These are phyloP conservation scores for Pteropus alecto DNA, from an alignment of 2,113 vertebrate species.

Conservation along the genomic window DNA sequence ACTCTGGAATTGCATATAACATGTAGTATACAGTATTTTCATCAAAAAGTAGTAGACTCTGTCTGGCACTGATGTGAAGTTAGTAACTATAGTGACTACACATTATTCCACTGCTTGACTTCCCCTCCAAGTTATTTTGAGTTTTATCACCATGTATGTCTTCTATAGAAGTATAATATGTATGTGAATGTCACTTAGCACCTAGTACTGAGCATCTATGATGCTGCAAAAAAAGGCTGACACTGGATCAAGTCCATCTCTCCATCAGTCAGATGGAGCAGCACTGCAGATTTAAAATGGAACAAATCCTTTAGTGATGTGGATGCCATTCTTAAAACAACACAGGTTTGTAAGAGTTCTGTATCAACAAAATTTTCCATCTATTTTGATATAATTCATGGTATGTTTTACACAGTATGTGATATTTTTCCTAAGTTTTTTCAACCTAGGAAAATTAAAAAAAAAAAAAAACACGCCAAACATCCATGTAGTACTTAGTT, in stretches of 20 bases:
- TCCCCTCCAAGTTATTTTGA: neutral
- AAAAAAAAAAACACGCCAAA: conserved; percentile 26
- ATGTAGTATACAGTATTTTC: neutral
- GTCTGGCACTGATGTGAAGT: neutral
- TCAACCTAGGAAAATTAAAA: conserved; percentile 76
- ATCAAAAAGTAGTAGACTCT: neutral
- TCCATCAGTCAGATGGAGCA: neutral
- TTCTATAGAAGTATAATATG: neutral
- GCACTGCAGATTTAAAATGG: neutral
- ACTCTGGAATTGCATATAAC: neutral
- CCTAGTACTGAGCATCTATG: neutral
- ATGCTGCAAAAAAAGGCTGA: neutral
- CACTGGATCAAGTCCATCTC: neutral
- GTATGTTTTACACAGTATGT: conserved; percentile 58
- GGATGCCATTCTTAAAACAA: neutral
- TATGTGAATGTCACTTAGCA: neutral
- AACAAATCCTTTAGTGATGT: neutral
- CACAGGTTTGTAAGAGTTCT: neutral
- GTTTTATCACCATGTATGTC: neutral
- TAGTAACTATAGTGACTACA: neutral
- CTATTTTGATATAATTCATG: conserved; percentile 54
- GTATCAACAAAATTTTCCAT: conserved; percentile 60
- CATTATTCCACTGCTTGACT: neutral
- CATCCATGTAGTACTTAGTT: neutral
- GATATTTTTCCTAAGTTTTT: conserved; percentile 73